Evolutionary conservation across 2,797 vertebrate genomes (phyloP).

Genomic region (Pangasius sanitwongsei): DNA sequence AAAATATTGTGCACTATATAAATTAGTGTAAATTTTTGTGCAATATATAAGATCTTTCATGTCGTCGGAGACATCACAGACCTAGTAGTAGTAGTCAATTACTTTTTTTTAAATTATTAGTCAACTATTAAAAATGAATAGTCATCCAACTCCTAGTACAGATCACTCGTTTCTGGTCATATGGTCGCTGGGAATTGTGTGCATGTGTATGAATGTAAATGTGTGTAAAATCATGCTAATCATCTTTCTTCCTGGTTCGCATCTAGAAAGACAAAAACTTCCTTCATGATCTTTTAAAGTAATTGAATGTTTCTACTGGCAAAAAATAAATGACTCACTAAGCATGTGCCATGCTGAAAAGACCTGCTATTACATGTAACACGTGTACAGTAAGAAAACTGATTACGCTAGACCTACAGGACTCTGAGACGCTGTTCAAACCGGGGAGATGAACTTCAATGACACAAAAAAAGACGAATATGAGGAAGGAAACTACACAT

Average conservation of each 20-base stretch:
- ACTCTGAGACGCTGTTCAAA: background rate
- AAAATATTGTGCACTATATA: background rate
- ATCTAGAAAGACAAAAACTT: constrained; percentile 21
- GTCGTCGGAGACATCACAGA: background rate
- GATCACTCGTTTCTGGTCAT: background rate
- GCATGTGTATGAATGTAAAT: background rate
- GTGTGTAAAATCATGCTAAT: constrained; percentile 22
- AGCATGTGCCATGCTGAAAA: constrained; percentile 31
- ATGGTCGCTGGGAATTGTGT: background rate
- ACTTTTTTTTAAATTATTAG: background rate
- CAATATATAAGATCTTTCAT: background rate
- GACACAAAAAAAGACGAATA: background rate
- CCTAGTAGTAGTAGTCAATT: background rate
- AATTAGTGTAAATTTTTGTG: background rate
- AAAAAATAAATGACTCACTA: constrained; percentile 25
- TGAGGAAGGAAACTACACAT: background rate
- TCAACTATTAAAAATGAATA: background rate
- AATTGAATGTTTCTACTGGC: constrained; percentile 43
- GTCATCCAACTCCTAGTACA: background rate
- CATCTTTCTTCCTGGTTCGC: constrained; percentile 17
- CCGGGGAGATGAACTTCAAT: background rate
- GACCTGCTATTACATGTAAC: constrained; percentile 33
- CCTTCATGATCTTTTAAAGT: constrained; percentile 23
- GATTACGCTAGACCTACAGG: background rate
- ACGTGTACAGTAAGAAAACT: constrained; percentile 18